A percentile compares a stretch with the other conserved stretches of the same genome.
Conservation (phyloP, 2,113 vertebrate species). For the Picathartes gymnocephalus region DNA sequence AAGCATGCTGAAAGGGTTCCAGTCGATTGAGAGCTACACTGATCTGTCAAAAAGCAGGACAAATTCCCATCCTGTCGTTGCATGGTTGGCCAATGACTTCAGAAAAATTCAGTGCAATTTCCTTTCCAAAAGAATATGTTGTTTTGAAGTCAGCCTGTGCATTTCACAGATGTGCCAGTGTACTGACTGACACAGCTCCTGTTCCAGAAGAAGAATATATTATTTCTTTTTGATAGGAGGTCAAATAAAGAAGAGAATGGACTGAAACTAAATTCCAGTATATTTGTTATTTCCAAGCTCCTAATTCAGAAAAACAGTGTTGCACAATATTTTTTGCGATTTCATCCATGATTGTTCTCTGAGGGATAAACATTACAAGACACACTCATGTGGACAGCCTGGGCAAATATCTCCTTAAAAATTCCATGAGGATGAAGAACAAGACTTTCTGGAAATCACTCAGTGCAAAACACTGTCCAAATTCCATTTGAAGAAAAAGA, state of each 20-base stretch:
- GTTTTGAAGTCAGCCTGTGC: background rate
- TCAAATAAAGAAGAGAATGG: slow-evolving; percentile 1
- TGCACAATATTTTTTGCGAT: slow-evolving; percentile 41
- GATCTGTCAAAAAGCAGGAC: background rate
- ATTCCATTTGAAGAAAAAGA: background rate
- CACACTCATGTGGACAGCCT: slow-evolving; percentile 26
- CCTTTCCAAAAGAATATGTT: background rate
- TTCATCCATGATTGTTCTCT: slow-evolving; percentile 46
- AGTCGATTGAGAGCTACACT: rapidly evolving
- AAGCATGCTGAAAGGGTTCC: background rate
- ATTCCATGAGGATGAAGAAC: slow-evolving; percentile 48
- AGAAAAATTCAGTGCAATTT: background rate
- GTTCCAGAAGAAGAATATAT: background rate
- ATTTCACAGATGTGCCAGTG: background rate
- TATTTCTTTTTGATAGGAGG: slow-evolving; percentile 14
- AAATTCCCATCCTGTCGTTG: background rate
- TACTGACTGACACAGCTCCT: background rate
- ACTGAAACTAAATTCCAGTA: slow-evolving; percentile 33
- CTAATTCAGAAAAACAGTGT: slow-evolving; percentile 32
- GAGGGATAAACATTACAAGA: slow-evolving; percentile 48
- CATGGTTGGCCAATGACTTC: background rate
- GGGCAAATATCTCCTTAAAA: slow-evolving; percentile 15
- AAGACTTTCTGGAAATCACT: slow-evolving; percentile 56
- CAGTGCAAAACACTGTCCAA: background rate
- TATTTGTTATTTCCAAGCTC: slow-evolving; percentile 52